Percentiles rank a stretch among this genome's conserved stretches.
phyloP scores from a whole-genome alignment of 2,113 vertebrate species.

The Festucalex cinctus region DNA sequence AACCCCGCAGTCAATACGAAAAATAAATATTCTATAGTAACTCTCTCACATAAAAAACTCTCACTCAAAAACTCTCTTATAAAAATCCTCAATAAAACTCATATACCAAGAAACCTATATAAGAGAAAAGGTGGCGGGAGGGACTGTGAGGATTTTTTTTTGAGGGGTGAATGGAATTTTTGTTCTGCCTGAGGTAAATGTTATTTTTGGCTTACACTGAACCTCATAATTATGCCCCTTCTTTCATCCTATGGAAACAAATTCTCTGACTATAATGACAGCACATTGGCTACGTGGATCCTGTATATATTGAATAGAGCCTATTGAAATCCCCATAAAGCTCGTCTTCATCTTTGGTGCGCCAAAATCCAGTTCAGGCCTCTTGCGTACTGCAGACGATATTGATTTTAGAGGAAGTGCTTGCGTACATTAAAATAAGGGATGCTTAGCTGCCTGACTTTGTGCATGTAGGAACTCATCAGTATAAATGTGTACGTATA shows the following conservation, averaged over 20 bases:
- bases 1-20: no score
- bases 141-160: no score
- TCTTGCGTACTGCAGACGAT: slow-evolving; percentile 19
- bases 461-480: slow-evolving; percentile 10
- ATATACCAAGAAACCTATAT: no score
- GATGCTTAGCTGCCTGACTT: neutral
- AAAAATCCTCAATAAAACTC: no score
- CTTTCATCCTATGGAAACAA: slow-evolving; percentile 10
- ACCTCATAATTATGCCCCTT: neutral
- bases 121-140: no score
- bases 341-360: slow-evolving; percentile 67
- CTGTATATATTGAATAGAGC: slow-evolving; percentile 6
- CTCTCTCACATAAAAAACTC: no score
- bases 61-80: no score
- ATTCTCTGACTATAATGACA: neutral
- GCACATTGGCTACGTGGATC: neutral
- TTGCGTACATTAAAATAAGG: slow-evolving; percentile 7
- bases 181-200: no score
- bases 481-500: neutral
- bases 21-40: no score
- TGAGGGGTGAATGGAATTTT: no score
- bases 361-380: slow-evolving; percentile 39
- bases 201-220: no score
- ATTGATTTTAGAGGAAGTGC: slow-evolving; percentile 17
- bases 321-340: slow-evolving; percentile 41